A percentile compares a stretch with the other conserved stretches of the same genome.
Conservation (phyloP, 2,113 vertebrate species). For the Festucalex cinctus region DNA sequence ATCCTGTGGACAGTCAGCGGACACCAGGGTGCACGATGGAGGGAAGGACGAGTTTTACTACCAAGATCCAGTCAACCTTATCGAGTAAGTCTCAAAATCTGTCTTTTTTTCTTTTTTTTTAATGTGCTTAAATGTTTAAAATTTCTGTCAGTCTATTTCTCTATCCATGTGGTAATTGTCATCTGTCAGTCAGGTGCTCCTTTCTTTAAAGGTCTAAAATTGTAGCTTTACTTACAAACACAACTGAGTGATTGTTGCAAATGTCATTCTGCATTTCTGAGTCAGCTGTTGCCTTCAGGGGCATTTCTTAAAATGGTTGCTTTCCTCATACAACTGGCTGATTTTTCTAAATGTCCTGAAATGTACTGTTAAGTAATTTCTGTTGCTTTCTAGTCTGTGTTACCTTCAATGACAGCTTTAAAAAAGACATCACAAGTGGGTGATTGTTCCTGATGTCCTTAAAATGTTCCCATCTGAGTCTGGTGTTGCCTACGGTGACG, state of each 20-base stretch:
- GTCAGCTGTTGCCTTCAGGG: not conserved
- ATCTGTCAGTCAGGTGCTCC: not conserved
- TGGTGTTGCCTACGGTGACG: not conserved
- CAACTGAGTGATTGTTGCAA: not conserved
- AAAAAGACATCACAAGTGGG: not conserved
- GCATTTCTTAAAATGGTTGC: not conserved
- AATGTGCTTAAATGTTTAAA: too few species aligned
- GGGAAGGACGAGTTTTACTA: conserved; percentile 83
- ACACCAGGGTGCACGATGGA: conserved; percentile 82
- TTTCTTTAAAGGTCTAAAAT: too few species aligned
- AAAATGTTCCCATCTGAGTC: not conserved
- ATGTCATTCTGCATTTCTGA: not conserved
- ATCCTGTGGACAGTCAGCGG: conserved; percentile 78
- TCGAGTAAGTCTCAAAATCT: conserved; percentile 66
- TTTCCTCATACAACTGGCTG: not conserved
- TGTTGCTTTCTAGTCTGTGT: not conserved
- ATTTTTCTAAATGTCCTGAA: not conserved
- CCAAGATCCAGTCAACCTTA: conserved; percentile 79
- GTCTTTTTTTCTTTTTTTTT: too few species aligned
- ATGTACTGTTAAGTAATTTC: not conserved
- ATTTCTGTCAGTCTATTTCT: too few species aligned
- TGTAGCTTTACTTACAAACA: not conserved
- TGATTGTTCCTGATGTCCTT: not conserved
- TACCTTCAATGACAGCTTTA: not conserved
- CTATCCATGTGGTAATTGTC: not conserved